Conservation (phyloP, 2,888 invertebrate species). For the Erpobdella octoculata region DNA sequence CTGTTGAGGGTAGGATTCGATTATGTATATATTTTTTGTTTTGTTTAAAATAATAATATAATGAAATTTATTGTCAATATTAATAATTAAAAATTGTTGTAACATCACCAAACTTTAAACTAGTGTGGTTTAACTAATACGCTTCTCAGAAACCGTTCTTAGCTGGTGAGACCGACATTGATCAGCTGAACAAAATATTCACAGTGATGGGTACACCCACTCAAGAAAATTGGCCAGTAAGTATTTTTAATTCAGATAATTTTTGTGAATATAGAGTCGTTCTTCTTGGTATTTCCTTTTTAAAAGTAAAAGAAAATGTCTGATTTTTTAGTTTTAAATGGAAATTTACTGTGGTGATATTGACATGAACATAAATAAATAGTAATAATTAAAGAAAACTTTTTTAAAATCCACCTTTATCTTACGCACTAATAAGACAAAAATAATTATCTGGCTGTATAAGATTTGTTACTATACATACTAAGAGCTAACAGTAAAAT, state of each 20-base stretch:
- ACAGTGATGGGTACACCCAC: conserved; percentile 86
- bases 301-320: neutral
- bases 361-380: neutral
- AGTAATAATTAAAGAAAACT: neutral
- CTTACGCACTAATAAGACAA: too few species aligned
- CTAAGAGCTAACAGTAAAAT: too few species aligned
- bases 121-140: neutral
- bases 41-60: neutral
- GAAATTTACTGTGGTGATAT: neutral
- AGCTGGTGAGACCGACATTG: conserved; percentile 91
- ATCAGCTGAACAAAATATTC: conserved; percentile 90
- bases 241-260: conserved; percentile 35
- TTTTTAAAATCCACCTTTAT: too few species aligned
- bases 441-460: too few species aligned
- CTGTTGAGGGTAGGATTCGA: conserved; percentile 50
- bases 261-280: neutral
- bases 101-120: neutral
- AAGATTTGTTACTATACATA: too few species aligned
- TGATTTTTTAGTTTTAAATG: neutral
- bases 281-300: neutral
- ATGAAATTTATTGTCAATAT: neutral
- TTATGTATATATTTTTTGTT: too few species aligned
- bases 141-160: conserved; percentile 69
- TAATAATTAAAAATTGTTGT: neutral
- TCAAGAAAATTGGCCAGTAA: conserved; percentile 81